Conservation (phyloP, 2,113 vertebrate genomes). For the Grammomys dolichurus region DNA sequence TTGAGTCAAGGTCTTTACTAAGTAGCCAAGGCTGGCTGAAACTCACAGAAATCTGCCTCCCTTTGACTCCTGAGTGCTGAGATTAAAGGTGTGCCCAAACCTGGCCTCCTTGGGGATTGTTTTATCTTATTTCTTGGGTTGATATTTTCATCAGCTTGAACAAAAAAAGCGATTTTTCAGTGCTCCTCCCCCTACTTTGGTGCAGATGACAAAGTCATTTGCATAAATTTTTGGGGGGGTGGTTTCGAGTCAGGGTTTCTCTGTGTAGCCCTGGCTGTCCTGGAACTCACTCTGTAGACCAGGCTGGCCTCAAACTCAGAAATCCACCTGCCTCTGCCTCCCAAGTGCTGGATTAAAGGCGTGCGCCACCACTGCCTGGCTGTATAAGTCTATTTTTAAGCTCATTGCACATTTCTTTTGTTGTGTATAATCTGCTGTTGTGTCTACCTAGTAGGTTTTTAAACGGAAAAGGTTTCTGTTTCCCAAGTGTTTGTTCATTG, state of each 20-base stretch:
- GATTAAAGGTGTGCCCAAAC: not conserved
- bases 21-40: not conserved
- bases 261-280: no score
- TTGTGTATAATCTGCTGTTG: not conserved
- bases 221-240: not conserved
- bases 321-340: no score
- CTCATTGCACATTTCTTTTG: not conserved
- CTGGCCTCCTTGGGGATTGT: not conserved
- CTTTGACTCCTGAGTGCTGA: not conserved
- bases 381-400: not conserved
- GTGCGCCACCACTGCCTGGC: no score
- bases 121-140: constrained; percentile 40
- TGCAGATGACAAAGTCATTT: not conserved
- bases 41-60: no score
- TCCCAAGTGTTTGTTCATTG: not conserved
- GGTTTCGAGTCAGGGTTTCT: no score
- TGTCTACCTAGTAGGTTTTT: constrained; percentile 14
- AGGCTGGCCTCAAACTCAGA: no score
- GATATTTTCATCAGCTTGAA: constrained; percentile 40
- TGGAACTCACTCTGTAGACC: no score
- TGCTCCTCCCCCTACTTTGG: not conserved
- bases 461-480: not conserved
- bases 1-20: not conserved
- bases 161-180: not conserved
- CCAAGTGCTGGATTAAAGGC: no score